These are phyloP conservation scores for human (Homo sapiens) DNA, from an alignment of 2,113 vertebrate species.

Conservation along the genomic window GRCh38 chr5:100498501-100499000, in stretches of 20 bases:
- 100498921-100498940: not conserved
- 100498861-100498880: not conserved
- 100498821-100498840: not conserved
- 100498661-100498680: not conserved
- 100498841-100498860: conserved; percentile 12
- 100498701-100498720: not conserved
- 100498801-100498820: conserved; percentile 26
- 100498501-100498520: too few species aligned
- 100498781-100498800: not conserved
- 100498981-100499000: not conserved
- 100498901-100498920: conserved; percentile 15
- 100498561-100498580: too few species aligned
- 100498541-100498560: too few species aligned
- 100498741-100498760: not conserved
- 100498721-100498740: not conserved
- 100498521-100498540: too few species aligned
- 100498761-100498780: not conserved
- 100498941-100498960: not conserved
- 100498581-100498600: not conserved
- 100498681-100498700: not conserved
- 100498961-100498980: not conserved
- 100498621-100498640: not conserved
- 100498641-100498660: not conserved
- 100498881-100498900: conserved; percentile 14
- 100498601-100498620: not conserved